These are phyloP conservation scores for Chlorodrepanis virens DNA, from an alignment of 2,113 vertebrate species.

Conservation along the genomic window DNA sequence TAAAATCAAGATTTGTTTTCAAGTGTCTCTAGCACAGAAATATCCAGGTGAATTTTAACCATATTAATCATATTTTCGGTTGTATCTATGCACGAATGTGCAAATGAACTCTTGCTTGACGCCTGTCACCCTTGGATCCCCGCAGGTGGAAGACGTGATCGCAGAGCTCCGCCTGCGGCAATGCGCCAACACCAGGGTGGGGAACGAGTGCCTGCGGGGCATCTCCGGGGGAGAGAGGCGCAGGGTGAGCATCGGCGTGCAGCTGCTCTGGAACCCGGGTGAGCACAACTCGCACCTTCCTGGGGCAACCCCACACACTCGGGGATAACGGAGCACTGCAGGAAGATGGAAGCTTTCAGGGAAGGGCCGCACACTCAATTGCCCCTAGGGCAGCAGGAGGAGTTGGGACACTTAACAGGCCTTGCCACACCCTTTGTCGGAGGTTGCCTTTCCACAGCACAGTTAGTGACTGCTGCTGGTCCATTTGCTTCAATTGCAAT, in stretches of 20 bases:
- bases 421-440: not conserved
- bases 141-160: constrained; percentile 92
- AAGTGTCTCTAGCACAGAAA: not conserved
- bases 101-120: not conserved
- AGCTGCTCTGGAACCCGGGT: constrained; percentile 97
- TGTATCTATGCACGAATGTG: not conserved
- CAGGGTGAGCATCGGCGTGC: constrained; percentile 92
- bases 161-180: constrained; percentile 90
- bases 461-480: not conserved
- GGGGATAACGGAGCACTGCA: not conserved
- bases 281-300: constrained; percentile 29
- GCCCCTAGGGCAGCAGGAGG: not conserved
- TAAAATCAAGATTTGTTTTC: constrained; percentile 4
- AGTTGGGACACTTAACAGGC: not conserved
- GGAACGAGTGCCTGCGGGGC: constrained; percentile 83
- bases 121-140: not conserved
- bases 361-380: not conserved
- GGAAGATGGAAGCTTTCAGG: not conserved
- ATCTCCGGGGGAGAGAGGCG: constrained; percentile 91
- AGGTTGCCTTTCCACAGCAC: not conserved
- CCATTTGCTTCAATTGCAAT: not conserved
- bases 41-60: not conserved
- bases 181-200: constrained; percentile 90
- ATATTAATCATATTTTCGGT: not conserved
- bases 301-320: not conserved